These are phyloP conservation scores for Sphenopsis melanotis DNA, from an alignment of 2,797 vertebrate genomes.

Conservation along the genomic window DNA sequence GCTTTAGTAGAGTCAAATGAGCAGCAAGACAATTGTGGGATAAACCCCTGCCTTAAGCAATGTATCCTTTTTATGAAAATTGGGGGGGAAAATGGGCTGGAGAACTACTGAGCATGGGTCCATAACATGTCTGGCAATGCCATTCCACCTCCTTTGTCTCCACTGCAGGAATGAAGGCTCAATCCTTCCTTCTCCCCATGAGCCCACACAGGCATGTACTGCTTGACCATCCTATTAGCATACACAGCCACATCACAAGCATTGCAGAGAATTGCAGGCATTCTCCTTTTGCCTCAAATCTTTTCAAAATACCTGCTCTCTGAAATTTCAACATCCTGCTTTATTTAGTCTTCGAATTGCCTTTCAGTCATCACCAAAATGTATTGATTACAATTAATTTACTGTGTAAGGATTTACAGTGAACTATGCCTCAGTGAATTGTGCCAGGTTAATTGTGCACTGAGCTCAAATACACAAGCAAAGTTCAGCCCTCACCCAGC, in stretches of 20 bases:
- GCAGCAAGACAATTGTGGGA: neutral
- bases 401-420: neutral
- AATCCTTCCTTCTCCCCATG: neutral
- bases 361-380: neutral
- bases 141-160: neutral
- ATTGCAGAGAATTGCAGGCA: neutral
- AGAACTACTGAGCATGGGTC: neutral
- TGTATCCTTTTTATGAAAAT: neutral
- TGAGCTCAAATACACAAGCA: neutral
- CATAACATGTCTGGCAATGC: neutral
- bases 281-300: neutral
- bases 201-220: neutral
- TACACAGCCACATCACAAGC: neutral
- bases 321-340: neutral
- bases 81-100: neutral
- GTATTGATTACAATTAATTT: neutral
- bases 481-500: neutral
- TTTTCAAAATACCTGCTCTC: neutral
- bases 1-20: neutral
- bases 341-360: slow-evolving; percentile 5
- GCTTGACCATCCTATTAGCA: neutral
- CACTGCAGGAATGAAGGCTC: neutral
- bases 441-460: neutral
- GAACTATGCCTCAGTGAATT: neutral
- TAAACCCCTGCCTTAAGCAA: neutral